These are phyloP conservation scores for Malurus melanocephalus DNA, from an alignment of 2,113 vertebrate species.

Conservation along the genomic window DNA sequence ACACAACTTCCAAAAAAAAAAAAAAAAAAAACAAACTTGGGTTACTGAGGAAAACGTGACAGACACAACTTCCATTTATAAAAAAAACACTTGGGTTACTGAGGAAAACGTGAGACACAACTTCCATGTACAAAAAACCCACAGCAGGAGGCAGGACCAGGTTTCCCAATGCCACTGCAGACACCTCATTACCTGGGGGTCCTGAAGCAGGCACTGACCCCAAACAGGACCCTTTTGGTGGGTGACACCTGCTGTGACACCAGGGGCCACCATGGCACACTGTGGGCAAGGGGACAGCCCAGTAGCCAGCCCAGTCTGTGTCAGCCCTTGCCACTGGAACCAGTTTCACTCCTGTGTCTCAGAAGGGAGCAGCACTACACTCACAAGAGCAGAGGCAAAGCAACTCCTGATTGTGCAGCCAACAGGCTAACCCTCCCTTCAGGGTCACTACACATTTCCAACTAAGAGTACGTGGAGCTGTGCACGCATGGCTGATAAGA, in stretches of 20 bases:
- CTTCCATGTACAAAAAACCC: neutral
- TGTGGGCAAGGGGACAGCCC: neutral
- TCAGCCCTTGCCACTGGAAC: neutral
- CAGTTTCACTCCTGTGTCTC: neutral
- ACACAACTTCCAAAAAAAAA: too few species aligned
- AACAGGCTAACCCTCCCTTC: neutral
- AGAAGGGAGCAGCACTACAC: neutral
- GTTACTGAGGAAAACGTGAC: too few species aligned
- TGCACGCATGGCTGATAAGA: neutral
- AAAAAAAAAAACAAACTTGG: too few species aligned
- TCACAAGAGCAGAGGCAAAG: neutral
- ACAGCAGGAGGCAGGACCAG: neutral
- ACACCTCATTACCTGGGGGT: neutral
- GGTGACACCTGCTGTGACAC: neutral
- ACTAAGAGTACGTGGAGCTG: neutral
- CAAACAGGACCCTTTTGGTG: too few species aligned
- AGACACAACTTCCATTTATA: too few species aligned
- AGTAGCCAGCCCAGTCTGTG: neutral
- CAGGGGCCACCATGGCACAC: accelerated
- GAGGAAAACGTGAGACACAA: neutral
- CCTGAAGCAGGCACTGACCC: neutral
- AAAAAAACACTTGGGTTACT: neutral
- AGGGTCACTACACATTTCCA: neutral
- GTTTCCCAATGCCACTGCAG: neutral
- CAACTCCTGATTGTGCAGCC: neutral